Conservation (phyloP, 2,888 invertebrate genomes). For the Andrena camellia region DNA sequence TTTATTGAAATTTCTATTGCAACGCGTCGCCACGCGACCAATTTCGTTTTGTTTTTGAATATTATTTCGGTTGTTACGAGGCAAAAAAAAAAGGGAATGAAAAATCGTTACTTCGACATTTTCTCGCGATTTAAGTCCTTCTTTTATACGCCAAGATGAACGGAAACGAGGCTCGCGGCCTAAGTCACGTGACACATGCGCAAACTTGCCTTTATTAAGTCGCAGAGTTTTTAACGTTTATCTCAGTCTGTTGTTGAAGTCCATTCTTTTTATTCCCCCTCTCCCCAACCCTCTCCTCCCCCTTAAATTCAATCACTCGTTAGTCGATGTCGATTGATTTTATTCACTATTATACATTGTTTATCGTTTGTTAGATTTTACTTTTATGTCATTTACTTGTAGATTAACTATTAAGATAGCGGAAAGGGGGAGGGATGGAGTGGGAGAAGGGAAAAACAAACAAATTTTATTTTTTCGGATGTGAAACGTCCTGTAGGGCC, state of each 20-base stretch:
- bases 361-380: constrained; percentile 5
- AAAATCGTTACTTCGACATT: constrained; percentile 36
- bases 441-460: not conserved
- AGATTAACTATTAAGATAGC: not conserved
- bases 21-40: constrained; percentile 23
- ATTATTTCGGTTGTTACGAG: constrained; percentile 49
- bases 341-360: constrained; percentile 36
- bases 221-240: constrained; percentile 43
- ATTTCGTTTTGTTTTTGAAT: constrained; percentile 47
- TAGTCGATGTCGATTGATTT: constrained; percentile 36
- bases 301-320: constrained; percentile 30
- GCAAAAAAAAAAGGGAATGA: not conserved
- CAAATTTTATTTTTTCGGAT: not conserved
- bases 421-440: not conserved
- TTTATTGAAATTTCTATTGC: constrained; percentile 56
- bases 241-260: constrained; percentile 44
- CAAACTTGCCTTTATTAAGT: constrained; percentile 69
- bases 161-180: constrained; percentile 60
- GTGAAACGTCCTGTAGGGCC: not conserved
- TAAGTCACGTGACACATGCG: constrained; percentile 64
- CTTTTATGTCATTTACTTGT: not conserved
- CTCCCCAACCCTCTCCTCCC: no score
- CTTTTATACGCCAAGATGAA: constrained; percentile 48
- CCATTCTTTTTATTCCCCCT: constrained; percentile 26
- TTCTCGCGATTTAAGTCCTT: constrained; percentile 27